Evolutionary conservation across 2,888 invertebrate species (phyloP).

Genomic region (Drosophila conformis): DNA sequence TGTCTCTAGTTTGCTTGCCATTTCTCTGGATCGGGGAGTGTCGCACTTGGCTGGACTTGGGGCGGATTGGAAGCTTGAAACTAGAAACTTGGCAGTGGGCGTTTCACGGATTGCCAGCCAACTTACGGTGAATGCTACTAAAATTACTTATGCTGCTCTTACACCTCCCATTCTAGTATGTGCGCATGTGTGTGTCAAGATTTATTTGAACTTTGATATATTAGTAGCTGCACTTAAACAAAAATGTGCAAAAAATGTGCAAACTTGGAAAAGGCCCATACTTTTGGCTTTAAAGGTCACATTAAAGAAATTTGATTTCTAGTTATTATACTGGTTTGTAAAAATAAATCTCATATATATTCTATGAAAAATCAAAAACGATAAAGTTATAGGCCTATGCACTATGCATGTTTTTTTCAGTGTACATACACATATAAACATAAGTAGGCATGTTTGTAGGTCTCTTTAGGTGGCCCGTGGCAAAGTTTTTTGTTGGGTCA

Average conservation of each 20-base stretch:
- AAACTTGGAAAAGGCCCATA: background rate
- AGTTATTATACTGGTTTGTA: background rate
- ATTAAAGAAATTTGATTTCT: too few species aligned
- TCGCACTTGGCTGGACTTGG: conserved; percentile 36
- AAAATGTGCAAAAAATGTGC: background rate
- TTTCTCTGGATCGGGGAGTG: conserved; percentile 32
- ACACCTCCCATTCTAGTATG: conserved; percentile 28
- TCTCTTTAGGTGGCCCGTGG: conserved; percentile 61
- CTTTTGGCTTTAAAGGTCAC: background rate
- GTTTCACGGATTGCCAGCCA: conserved; percentile 61
- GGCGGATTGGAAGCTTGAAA: background rate
- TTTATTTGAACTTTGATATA: conserved; percentile 82
- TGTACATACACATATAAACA: conserved; percentile 25
- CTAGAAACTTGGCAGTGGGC: conserved; percentile 29
- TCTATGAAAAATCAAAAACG: rapidly evolving
- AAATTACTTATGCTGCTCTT: conserved; percentile 39
- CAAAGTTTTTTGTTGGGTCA: conserved; percentile 43
- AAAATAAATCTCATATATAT: background rate
- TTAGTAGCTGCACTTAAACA: conserved; percentile 42
- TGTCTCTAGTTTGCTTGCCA: conserved; percentile 41
- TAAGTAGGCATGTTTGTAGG: conserved; percentile 20
- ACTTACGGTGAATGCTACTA: conserved; percentile 58
- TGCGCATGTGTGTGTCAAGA: conserved; percentile 56
- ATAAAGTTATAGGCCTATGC: rapidly evolving
- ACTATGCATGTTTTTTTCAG: background rate